Percentiles rank a stretch among this genome's conserved stretches.
Conservation (phyloP, 2,113 vertebrate genomes). For the Tringa solitaria region DNA sequence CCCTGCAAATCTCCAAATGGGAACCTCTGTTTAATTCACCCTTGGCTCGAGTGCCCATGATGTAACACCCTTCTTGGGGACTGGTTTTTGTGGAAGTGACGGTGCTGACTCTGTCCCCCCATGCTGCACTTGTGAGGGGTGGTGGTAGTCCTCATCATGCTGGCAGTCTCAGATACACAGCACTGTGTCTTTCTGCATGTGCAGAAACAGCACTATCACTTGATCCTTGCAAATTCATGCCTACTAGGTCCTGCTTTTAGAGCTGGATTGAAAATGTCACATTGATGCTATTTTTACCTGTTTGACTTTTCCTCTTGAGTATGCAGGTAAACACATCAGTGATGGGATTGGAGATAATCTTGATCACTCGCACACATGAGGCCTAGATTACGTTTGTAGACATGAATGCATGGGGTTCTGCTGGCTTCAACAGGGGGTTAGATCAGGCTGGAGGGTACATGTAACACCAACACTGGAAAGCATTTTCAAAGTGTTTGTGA, state of each 20-base stretch:
- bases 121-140: not conserved
- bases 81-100: not conserved
- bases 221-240: not conserved
- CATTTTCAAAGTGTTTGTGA: slow-evolving; percentile 34
- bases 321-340: slow-evolving; percentile 28
- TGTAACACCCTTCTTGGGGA: not conserved
- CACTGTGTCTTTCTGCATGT: not conserved
- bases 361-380: not conserved
- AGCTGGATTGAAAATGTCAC: not conserved
- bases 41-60: rapidly evolving
- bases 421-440: not conserved
- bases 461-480: slow-evolving; percentile 26
- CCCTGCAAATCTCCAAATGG: too few species aligned
- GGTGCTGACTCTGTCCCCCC: rapidly evolving
- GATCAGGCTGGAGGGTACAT: not conserved
- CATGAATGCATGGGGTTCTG: not conserved
- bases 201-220: not conserved
- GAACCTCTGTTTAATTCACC: not conserved
- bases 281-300: not conserved
- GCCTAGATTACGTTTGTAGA: not conserved
- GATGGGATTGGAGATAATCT: slow-evolving; percentile 43
- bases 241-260: not conserved
- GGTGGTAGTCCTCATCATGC: not conserved
- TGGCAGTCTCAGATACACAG: not conserved
- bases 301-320: slow-evolving; percentile 3